Evolutionary conservation across 2,888 invertebrate species (phyloP), one percentile per base, ranked within the genome.

Genomic region (Cyaniris semiargus): DNA sequence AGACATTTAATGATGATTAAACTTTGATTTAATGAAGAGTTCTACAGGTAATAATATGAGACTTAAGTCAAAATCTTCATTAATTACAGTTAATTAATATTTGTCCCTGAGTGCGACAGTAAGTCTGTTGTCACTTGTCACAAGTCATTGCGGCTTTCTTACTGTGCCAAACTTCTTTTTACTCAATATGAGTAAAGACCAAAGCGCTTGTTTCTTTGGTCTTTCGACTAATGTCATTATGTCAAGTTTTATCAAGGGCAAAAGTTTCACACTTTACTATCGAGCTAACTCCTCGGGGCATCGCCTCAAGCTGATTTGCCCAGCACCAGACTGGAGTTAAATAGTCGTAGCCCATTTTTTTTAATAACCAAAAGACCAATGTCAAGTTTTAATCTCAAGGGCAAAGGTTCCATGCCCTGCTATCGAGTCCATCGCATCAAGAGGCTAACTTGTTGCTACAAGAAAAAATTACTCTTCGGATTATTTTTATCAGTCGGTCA

Each of bases 401-500:
- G 66, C 66, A 66, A 66, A 66, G 31, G 66, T 66, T 66, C 66
- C 66, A 31, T 66, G 66, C 27, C 27, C 66, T 27, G 27, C 66
- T 66, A 66, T 66, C 15, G 21, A 66, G 66, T 31, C 66, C 60
- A 3, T 18, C 21, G n/a, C 21, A 23, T 15, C 21, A 10, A 23
- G 66, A 66, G 66, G 66, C 66, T 66, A 66, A 66, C 27, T 66
- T 66, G 66, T 27, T 27, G 66, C 27, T 27, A 66, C 66, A 66
- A 66, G 66, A 31, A 66, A 66, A 66, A 66, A 66, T 66, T 18
- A 66, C 27, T 66, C 66, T 27, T 31, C 27, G 27, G 5, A 27
- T 66, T 66, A 31, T 5, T 23, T 23, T 66, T 66, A 66, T 66
- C 66, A 31, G 66, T 66, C 27, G 66, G 66, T 7, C 66, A 66